Conservation (phyloP, 92 coral and sea anemone genomes). For the Palythoa caribaeorum region DNA sequence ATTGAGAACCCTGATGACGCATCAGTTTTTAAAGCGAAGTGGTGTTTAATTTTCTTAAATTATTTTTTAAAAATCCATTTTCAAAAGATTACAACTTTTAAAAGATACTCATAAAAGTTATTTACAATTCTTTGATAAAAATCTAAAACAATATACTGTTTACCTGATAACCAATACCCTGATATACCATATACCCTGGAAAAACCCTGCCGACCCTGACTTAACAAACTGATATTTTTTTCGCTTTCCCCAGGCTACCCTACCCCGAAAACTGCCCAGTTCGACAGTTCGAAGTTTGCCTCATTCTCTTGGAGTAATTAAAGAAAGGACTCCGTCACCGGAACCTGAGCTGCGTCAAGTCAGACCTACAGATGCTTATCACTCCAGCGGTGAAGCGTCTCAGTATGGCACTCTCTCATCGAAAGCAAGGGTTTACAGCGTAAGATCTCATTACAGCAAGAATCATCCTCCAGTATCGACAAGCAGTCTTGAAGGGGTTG, state of each 20-base stretch:
- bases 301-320: conserved; percentile 36
- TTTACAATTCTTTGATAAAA: too few relatives aligned
- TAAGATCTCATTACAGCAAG: conserved; percentile 70
- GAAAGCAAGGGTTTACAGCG: conserved; percentile 64
- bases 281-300: conserved; percentile 12
- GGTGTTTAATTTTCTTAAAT: too few relatives aligned
- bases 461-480: conserved; percentile 28
- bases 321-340: conserved; percentile 32
- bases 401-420: conserved; percentile 59
- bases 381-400: conserved; percentile 15
- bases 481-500: conserved; percentile 45
- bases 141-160: too few relatives aligned
- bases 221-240: not conserved
- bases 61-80: too few relatives aligned
- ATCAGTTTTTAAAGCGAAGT: too few relatives aligned
- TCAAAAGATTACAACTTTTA: too few relatives aligned
- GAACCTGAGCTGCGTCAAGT: conserved; percentile 34
- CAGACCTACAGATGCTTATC: conserved; percentile 18
- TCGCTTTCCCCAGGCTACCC: not conserved
- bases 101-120: too few relatives aligned
- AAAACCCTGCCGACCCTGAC: too few relatives aligned
- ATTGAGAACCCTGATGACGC: too few relatives aligned
- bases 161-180: too few relatives aligned
- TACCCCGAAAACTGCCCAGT: conserved; percentile 62
- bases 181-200: too few relatives aligned